phyloP scores from a whole-genome alignment of 2,888 invertebrate genomes.

The Pristionchus arcanus region DNA sequence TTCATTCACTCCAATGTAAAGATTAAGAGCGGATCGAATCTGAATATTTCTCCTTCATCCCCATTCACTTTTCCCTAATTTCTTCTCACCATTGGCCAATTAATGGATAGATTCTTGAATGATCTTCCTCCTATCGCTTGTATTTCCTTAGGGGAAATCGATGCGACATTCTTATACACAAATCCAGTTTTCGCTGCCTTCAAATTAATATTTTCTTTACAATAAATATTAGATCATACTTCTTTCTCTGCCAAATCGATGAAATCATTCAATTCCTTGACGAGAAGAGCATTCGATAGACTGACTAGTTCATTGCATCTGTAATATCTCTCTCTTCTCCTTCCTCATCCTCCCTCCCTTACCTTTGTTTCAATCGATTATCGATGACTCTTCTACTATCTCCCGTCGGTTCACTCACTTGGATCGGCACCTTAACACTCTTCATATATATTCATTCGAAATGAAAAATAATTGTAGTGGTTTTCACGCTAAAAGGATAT shows the following conservation, averaged over 20 bases:
- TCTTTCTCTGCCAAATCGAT: conserved; percentile 68
- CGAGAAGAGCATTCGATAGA: conserved; percentile 68
- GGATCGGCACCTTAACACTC: conserved; percentile 89
- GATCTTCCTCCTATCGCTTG: conserved; percentile 1
- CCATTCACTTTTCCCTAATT: background rate
- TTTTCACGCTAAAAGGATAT: background rate
- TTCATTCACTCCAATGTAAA: conserved; percentile 96
- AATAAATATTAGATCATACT: conserved; percentile 47
- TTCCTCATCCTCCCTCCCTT: conserved; percentile 83
- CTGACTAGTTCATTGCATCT: conserved; percentile 69
- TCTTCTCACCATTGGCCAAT: conserved; percentile 49
- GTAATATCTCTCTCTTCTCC: conserved; percentile 84
- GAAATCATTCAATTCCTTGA: conserved; percentile 65
- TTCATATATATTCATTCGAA: background rate
- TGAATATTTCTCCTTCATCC: conserved; percentile 58
- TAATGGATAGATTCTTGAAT: conserved; percentile 28
- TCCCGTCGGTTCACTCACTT: conserved; percentile 91
- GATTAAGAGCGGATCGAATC: conserved; percentile 88
- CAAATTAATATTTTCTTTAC: background rate
- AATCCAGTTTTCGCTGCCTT: conserved; percentile 40
- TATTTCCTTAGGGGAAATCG: conserved; percentile 13
- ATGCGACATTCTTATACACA: background rate
- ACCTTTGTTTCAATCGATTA: conserved; percentile 90
- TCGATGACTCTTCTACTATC: conserved; percentile 98
- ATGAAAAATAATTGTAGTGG: background rate